These are phyloP conservation scores for Cephalopterus ornatus DNA, from an alignment of 2,113 vertebrate species.

Conservation along the genomic window DNA sequence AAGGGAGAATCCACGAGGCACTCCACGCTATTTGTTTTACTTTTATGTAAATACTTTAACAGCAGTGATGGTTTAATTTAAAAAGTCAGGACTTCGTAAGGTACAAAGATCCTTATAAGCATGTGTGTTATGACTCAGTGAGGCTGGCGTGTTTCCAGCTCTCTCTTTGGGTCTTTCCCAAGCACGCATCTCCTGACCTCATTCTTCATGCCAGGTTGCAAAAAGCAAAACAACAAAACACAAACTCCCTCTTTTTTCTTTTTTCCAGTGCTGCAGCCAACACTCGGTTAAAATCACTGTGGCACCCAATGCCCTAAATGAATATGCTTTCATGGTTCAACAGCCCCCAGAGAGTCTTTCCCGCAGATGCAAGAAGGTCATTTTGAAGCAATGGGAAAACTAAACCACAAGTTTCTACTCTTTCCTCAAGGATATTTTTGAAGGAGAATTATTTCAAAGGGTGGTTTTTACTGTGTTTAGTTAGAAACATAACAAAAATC, in stretches of 20 bases:
- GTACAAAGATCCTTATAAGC: slow-evolving; percentile 38
- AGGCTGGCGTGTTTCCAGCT: slow-evolving; percentile 20
- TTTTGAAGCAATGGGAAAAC: slow-evolving; percentile 51
- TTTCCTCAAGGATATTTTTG: slow-evolving; percentile 48
- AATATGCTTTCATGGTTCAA: slow-evolving; percentile 41
- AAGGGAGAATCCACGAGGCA: not conserved
- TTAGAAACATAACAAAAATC: slow-evolving; percentile 24
- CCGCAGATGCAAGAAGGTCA: slow-evolving; percentile 39
- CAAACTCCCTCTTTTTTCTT: slow-evolving; percentile 30
- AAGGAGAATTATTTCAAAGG: slow-evolving; percentile 30
- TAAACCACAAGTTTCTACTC: slow-evolving; percentile 30
- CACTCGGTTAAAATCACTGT: not conserved
- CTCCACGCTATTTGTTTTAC: slow-evolving; percentile 25
- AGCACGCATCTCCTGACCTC: slow-evolving; percentile 46
- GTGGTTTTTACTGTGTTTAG: not conserved
- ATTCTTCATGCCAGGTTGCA: slow-evolving; percentile 47
- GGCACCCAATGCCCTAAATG: slow-evolving; percentile 39
- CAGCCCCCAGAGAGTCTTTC: slow-evolving; percentile 17
- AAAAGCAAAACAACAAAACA: slow-evolving; percentile 49
- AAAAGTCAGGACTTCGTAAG: slow-evolving; percentile 35
- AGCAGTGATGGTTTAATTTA: slow-evolving; percentile 43
- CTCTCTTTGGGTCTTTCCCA: slow-evolving; percentile 56
- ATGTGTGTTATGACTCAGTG: slow-evolving; percentile 44
- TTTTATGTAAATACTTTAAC: slow-evolving; percentile 53
- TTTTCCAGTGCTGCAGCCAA: slow-evolving; percentile 22